Evolutionary conservation across 1,140 invertebrate genomes (phyloP), one percentile per base, ranked within the genome.

Genomic region (Teleogryllus occipitalis): DNA sequence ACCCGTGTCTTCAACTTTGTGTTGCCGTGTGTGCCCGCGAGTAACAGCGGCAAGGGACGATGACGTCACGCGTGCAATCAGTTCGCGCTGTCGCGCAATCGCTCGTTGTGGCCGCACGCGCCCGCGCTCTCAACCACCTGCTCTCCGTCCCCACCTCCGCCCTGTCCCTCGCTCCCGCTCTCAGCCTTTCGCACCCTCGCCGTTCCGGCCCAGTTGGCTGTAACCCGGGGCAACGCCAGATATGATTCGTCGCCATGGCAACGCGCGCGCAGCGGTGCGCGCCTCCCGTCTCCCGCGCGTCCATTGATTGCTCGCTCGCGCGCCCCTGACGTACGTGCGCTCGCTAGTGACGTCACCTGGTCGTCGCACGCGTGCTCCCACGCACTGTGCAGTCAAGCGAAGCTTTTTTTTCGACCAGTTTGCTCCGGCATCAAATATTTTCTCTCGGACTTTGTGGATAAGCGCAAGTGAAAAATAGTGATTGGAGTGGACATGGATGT

Each of bases 211-310:
- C 54, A 65, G 54, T 65, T 65, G 54, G 54, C 54, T 65, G 54
- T 18, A 65, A 65, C 47, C n/a, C 47, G 14, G 8, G 47, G 76
- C 76, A 77, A 76, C 76, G 47, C n/a, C n/a, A 75, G 74, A 21
- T 75, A 39, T 75, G 74, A 75, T 75, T 39, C 74, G 76, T 77
- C 48, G 76, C 76, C 76, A 77, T 77, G 47, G 76, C n/a, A 22
- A 21, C 76, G 47, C 10, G 54, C 10, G 54, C 27, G 54, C n/a
- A n/a, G n/a, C n/a, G n/a, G n/a, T n/a, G n/a, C 54, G 54, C 27
- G 27, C 27, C 27, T 39, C 27, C 27, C 27, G 54, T 65, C 54
- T 65, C 54, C 47, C 76, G 14, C 39, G 75, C 75, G 48, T 77
- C 22, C 46, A 77, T 77, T 77, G 76, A 48, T 48, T 18, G 47